Evolutionary conservation across 2,797 vertebrate genomes (phyloP).

Genomic region (Arnoldichthys spilopterus): DNA sequence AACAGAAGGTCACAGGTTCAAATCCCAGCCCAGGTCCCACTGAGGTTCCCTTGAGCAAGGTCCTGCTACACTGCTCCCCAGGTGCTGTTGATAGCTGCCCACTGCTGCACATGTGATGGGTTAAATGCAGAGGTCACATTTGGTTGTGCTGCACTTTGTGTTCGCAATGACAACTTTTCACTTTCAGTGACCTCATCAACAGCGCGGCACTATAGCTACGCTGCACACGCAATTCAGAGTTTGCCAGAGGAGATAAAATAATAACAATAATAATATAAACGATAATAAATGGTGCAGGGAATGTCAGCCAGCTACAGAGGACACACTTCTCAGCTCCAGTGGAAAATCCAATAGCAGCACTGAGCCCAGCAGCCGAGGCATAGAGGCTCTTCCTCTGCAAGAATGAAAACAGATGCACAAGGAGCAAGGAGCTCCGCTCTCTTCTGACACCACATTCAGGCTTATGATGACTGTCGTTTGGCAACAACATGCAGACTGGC

Average conservation of each 20-base stretch:
- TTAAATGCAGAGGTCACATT: no score
- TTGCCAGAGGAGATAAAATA: neutral
- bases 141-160: no score
- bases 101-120: no score
- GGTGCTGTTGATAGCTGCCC: no score
- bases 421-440: neutral
- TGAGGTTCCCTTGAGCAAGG: no score
- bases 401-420: neutral
- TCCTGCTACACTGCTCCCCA: no score
- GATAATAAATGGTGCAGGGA: neutral
- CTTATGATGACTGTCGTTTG: neutral
- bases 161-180: no score
- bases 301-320: neutral
- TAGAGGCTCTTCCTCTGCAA: neutral
- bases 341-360: neutral
- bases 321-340: neutral
- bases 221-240: no score
- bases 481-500: neutral
- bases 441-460: neutral
- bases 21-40: no score
- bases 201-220: no score
- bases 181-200: no score
- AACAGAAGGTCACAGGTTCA: no score
- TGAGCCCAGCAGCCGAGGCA: neutral
- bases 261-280: neutral